These are phyloP conservation scores for Eunapius fragilis DNA, from an alignment of 37 sponge, comb jelly and placozoan species.

Conservation along the genomic window DNA sequence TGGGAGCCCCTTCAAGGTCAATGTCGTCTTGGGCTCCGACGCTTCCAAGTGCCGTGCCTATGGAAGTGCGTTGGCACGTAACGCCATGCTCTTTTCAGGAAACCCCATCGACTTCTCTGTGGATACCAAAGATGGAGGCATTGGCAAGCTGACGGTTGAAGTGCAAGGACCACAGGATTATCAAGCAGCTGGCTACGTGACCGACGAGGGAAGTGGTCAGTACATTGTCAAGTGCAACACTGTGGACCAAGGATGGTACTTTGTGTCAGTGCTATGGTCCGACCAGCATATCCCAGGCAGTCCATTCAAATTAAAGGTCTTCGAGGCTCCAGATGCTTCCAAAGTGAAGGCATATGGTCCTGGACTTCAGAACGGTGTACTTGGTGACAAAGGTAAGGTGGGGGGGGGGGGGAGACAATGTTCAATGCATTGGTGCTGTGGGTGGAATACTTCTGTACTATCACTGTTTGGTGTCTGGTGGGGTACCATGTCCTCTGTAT, in stretches of 20 bases:
- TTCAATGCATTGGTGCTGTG: too few species aligned
- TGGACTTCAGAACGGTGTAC: slow-evolving; percentile 50
- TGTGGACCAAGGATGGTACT: slow-evolving; percentile 70
- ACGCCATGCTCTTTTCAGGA: slow-evolving; percentile 62
- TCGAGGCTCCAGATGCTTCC: slow-evolving; percentile 70
- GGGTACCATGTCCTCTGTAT: too few species aligned
- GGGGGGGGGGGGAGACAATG: too few species aligned
- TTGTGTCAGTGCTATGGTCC: slow-evolving; percentile 71
- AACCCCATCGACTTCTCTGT: slow-evolving; percentile 73
- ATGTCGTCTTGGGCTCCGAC: slow-evolving; percentile 64
- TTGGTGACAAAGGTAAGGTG: slow-evolving; percentile 54
- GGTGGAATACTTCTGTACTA: too few species aligned
- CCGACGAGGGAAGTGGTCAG: slow-evolving; percentile 63
- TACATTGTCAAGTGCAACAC: slow-evolving; percentile 79
- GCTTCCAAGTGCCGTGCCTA: slow-evolving; percentile 72
- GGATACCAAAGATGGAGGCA: slow-evolving; percentile 81
- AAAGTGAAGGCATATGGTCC: slow-evolving; percentile 86
- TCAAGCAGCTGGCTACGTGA: slow-evolving; percentile 51
- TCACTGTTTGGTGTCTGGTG: too few species aligned
- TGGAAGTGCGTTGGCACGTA: slow-evolving; percentile 66
- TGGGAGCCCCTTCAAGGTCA: slow-evolving; percentile 83
- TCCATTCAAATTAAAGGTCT: slow-evolving; percentile 81
- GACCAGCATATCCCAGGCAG: slow-evolving; percentile 77
- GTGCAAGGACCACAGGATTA: slow-evolving; percentile 63
- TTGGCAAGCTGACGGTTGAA: slow-evolving; percentile 69